Evolutionary conservation across 2,888 invertebrate genomes (phyloP), one percentile per base, ranked within the genome.

Genomic region (Diarsia dahlii): DNA sequence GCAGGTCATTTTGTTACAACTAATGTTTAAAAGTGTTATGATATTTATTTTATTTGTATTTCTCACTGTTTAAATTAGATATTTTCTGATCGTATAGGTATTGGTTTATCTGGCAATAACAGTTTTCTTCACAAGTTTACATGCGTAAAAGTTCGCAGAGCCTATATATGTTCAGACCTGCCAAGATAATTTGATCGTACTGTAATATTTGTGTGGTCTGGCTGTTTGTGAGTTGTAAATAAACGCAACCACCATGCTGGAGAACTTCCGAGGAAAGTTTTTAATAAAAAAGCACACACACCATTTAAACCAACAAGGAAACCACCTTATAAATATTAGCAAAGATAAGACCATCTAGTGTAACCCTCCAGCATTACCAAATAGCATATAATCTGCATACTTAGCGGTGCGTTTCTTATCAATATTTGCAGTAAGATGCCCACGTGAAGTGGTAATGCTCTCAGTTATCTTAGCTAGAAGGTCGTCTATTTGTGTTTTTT

Each of bases 331-430:
- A 72, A 69, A 80, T 68, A 63, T 62, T 50, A 45, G 46, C 45
- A 23, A 34, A 71, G 63, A 79, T 63, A 78, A 65, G 39, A 18
- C 6, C 9, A 20, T 65, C 13, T 39, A 23, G 15, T 52, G 52
- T 58, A 56, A 68, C 13, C 66, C 18, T 58, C 62, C 20, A 70
- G 45, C 45, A 34, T 63, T 70, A 74, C 81, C 70, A 74, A 74
- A 71, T 67, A 50, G 58, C n/a, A n/a, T 34, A 1, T 81, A 74
- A 74, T 71, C 76, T 74, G 13, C 13, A 69, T 20, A 65, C 63
- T 74, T 84, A 54, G 48, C 28, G 74, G 34, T 71, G 63, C 48
- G 74, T 28, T 81, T 58, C 54, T 84, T 81, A 74, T 81, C 81
- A 54, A 23, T 60, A 54, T 84, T 74, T 80, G 62, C 52, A 52